These are phyloP conservation scores for Apteryx mantelli DNA, from an alignment of 2,113 vertebrate species.

Conservation along the genomic window DNA sequence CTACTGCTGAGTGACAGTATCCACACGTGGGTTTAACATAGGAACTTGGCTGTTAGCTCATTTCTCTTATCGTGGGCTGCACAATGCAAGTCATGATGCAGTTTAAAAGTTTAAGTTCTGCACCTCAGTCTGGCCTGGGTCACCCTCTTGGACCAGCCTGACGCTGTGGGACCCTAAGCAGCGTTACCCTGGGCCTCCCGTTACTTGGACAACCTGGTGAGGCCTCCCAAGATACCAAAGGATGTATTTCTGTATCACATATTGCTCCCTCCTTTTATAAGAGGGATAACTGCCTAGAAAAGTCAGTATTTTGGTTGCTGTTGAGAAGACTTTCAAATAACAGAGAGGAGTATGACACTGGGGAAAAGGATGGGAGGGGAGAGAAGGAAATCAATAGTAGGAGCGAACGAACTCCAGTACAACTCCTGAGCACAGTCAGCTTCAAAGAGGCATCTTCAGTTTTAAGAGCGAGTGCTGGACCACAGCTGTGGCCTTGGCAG, in stretches of 20 bases:
- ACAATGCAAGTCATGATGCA: background rate
- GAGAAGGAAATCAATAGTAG: background rate
- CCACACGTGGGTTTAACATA: background rate
- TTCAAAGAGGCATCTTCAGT: background rate
- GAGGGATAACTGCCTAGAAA: background rate
- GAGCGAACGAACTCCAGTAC: background rate
- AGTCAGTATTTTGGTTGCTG: background rate
- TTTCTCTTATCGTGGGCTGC: background rate
- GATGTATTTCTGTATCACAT: fast-evolving
- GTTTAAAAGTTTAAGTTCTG: fast-evolving
- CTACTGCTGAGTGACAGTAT: background rate
- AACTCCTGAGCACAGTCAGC: conserved; percentile 33
- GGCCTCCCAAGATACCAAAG: background rate
- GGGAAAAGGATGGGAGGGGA: background rate
- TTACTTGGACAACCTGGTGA: fast-evolving
- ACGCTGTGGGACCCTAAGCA: background rate
- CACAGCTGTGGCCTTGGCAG: background rate
- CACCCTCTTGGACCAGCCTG: background rate
- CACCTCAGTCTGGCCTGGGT: background rate
- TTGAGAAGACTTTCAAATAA: background rate
- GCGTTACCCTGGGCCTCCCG: background rate
- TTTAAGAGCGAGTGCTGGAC: background rate
- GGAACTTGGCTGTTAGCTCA: fast-evolving
- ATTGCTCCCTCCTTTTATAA: background rate
- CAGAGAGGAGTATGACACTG: background rate